These are phyloP conservation scores for Scaeva pyrastri DNA, from an alignment of 2,888 invertebrate genomes.

Conservation along the genomic window DNA sequence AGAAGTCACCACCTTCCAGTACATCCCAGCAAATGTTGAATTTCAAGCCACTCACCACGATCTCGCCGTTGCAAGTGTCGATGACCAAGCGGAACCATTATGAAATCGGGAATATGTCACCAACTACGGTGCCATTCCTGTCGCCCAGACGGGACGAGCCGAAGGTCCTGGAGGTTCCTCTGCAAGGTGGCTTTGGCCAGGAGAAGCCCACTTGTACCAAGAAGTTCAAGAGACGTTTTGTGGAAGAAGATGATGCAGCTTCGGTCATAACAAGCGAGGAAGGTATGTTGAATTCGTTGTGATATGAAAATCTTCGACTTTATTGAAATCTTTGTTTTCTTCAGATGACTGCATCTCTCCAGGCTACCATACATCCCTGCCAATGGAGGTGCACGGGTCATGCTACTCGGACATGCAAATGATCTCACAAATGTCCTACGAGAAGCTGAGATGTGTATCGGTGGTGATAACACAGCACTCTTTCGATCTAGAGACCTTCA, in stretches of 20 bases:
- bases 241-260: slow-evolving; percentile 84
- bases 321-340: slow-evolving; percentile 8
- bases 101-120: slow-evolving; percentile 82
- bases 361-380: slow-evolving; percentile 83
- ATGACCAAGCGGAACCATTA: slow-evolving; percentile 81
- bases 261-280: slow-evolving; percentile 84
- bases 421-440: slow-evolving; percentile 83
- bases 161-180: slow-evolving; percentile 81
- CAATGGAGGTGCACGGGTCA: slow-evolving; percentile 84
- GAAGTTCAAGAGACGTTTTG: slow-evolving; percentile 82
- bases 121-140: slow-evolving; percentile 81
- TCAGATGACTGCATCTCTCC: slow-evolving; percentile 84
- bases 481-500: slow-evolving; percentile 83
- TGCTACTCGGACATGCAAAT: slow-evolving; percentile 84
- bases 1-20: slow-evolving; percentile 82
- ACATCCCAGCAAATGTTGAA: slow-evolving; percentile 82
- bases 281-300: slow-evolving; percentile 77
- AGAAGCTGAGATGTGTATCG: slow-evolving; percentile 82
- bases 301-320: not conserved
- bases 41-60: slow-evolving; percentile 81
- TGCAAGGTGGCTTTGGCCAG: slow-evolving; percentile 80
- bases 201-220: slow-evolving; percentile 83
- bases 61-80: slow-evolving; percentile 82
- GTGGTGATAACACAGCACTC: slow-evolving; percentile 83
- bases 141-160: slow-evolving; percentile 82